Conservation (phyloP, 2,113 vertebrate genomes). For the Rattus rattus region DNA sequence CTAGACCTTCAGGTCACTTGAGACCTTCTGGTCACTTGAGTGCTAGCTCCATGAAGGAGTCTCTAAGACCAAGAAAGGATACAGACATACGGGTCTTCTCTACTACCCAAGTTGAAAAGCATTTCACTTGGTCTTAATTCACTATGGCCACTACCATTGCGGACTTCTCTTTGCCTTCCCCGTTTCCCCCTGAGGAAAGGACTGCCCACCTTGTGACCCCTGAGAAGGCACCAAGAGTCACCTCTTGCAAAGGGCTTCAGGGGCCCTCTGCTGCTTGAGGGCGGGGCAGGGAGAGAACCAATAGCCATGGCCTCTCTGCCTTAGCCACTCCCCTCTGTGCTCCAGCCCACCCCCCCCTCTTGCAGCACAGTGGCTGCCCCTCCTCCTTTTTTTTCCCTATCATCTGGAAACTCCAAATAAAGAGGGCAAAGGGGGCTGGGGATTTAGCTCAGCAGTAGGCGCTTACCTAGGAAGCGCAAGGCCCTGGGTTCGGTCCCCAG, state of each 20-base stretch:
- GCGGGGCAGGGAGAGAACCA: background rate
- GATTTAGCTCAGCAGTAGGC: too few species aligned
- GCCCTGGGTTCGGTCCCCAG: too few species aligned
- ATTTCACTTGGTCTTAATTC: background rate
- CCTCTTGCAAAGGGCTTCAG: background rate
- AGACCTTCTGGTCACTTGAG: background rate
- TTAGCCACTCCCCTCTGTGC: too few species aligned
- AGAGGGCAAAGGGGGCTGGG: background rate
- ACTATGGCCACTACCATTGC: background rate
- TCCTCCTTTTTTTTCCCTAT: background rate
- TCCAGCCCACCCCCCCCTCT: background rate
- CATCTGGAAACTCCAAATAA: background rate
- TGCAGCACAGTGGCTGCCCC: background rate
- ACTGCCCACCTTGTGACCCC: background rate
- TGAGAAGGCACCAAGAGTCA: background rate
- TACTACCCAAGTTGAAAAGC: background rate
- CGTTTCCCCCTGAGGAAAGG: background rate
- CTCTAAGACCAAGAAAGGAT: background rate
- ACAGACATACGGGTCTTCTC: background rate
- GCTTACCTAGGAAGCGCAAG: too few species aligned
- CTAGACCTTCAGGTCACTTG: background rate
- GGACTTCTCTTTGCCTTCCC: background rate
- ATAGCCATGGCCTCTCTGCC: too few species aligned
- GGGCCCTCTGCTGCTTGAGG: background rate
- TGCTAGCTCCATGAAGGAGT: background rate